Conservation (phyloP, 2,797 vertebrate genomes). For the Lerista edwardsae region DNA sequence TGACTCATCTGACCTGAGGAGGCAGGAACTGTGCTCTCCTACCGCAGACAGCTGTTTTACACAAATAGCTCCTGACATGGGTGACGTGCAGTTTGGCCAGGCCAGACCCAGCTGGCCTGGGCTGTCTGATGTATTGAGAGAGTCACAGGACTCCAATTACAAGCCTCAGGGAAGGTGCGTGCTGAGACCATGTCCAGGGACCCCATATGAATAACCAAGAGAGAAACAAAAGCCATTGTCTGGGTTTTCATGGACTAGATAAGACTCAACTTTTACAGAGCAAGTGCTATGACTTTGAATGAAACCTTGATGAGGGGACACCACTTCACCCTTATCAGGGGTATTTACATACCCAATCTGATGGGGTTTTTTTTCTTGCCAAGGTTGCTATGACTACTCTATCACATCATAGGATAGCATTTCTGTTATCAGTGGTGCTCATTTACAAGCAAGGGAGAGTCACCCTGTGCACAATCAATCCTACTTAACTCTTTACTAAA, state of each 20-base stretch:
- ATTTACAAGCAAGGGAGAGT: not conserved
- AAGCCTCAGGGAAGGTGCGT: not conserved
- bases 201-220: not conserved
- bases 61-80: conserved; percentile 11
- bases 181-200: not conserved
- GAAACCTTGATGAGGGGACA: not conserved
- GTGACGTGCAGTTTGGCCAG: not conserved
- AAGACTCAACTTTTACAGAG: not conserved
- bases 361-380: too few species aligned
- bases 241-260: not conserved
- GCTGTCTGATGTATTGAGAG: not conserved
- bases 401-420: not conserved
- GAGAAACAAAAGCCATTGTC: not conserved
- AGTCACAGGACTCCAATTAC: not conserved
- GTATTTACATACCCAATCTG: not conserved
- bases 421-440: not conserved
- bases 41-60: not conserved
- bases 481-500: not conserved
- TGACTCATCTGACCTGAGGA: conserved; percentile 13
- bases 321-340: not conserved
- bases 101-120: not conserved
- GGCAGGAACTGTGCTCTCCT: conserved; percentile 13
- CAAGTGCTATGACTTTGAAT: not conserved
- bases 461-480: not conserved
- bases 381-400: not conserved